Percentiles rank a stretch among this genome's conserved stretches.
Conservation (phyloP, 23 tunicate species). For the Styela plicata region DNA sequence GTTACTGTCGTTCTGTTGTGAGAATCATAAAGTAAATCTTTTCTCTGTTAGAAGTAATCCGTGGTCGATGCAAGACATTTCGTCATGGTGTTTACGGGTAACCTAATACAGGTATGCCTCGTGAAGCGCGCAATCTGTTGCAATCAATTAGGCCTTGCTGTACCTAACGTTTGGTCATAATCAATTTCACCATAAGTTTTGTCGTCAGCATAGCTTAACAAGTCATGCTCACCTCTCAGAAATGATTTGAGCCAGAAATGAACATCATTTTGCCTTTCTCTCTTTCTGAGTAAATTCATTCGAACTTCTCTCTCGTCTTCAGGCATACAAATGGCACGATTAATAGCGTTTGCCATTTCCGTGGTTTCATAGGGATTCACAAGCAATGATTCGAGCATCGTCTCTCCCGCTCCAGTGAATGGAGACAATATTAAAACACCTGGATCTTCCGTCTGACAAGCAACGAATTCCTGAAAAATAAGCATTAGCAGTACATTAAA, state of each 20-base stretch:
- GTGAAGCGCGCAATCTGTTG: no score
- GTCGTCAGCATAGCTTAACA: no score
- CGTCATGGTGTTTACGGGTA: no score
- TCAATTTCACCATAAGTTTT: no score
- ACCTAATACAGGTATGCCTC: no score
- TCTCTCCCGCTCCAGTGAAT: conserved; percentile 29
- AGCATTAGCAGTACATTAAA: neutral
- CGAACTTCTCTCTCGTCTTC: conserved; percentile 25
- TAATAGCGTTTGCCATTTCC: conserved; percentile 20
- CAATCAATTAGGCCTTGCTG: no score
- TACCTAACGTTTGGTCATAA: no score
- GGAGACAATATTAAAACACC: conserved; percentile 26
- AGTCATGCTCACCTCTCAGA: conserved; percentile 10
- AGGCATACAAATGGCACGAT: conserved; percentile 25
- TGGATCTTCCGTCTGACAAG: conserved; percentile 26
- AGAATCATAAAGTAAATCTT: no score
- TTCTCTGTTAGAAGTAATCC: no score
- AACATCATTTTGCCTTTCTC: conserved; percentile 23
- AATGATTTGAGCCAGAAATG: conserved; percentile 24
- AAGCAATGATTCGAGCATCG: conserved; percentile 21
- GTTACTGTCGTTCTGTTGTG: no score
- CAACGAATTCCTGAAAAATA: conserved; percentile 23
- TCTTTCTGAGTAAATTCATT: conserved; percentile 23
- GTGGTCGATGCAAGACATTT: no score
- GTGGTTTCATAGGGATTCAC: conserved; percentile 30